Evolutionary conservation across 2,113 vertebrate genomes (phyloP).

Genomic region (Tenebrosternarchus preto): DNA sequence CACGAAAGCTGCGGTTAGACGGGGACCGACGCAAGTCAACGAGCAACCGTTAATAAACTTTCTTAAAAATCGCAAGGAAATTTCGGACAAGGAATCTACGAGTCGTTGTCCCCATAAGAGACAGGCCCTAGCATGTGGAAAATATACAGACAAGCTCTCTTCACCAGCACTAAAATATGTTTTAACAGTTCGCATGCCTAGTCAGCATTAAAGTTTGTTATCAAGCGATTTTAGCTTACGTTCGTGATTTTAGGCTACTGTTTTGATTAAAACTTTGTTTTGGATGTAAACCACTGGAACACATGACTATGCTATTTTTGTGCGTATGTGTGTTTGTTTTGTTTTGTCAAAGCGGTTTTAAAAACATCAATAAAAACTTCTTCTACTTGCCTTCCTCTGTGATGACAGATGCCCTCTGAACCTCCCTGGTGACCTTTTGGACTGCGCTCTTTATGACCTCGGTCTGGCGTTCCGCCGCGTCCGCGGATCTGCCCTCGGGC

Average conservation of each 20-base stretch:
- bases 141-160: too few relatives aligned
- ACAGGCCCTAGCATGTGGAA: background rate
- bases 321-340: too few relatives aligned
- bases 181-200: too few relatives aligned
- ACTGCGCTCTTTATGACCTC: too few relatives aligned
- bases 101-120: background rate
- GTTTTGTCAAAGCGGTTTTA: too few relatives aligned
- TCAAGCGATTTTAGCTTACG: too few relatives aligned
- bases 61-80: background rate
- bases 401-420: conserved; percentile 48
- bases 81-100: background rate
- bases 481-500: conserved; percentile 22
- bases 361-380: background rate
- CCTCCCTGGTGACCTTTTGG: background rate
- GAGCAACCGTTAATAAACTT: background rate
- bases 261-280: too few relatives aligned
- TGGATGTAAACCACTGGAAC: too few relatives aligned
- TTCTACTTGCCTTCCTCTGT: conserved; percentile 57
- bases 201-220: too few relatives aligned
- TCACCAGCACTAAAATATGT: too few relatives aligned
- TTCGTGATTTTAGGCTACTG: too few relatives aligned
- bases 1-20: background rate
- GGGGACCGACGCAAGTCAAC: background rate
- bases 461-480: background rate
- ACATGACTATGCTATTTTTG: too few relatives aligned